Base-by-base conservation (phyloP, 2,113 vertebrate species). In the Amphilophus citrinellus region DNA sequence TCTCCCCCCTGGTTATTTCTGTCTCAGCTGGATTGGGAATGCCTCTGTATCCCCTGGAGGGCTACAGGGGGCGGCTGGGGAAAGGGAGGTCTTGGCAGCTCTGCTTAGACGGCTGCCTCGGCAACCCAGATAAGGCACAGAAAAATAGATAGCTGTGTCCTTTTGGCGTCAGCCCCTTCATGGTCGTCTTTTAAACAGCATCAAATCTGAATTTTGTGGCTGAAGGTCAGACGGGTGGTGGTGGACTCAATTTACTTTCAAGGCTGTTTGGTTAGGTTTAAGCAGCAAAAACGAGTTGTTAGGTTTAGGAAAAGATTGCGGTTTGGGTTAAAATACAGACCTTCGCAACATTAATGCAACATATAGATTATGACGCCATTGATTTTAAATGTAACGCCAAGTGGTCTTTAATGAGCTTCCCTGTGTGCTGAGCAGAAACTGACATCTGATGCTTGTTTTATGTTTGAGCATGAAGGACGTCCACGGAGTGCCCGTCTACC, bases 171-270 rank as follows among this genome's bases (percentile, higher is more conserved):
- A 30, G 66, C 50, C 24, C 24, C 66, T 71, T 53, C 44, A 53
- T 53, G 1, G 44, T 32, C 3, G 10, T 20, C 6, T 71, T 53
- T 71, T 71, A 71, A 71, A 32, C 44, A 53, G 24, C 66, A 71
- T 71, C 44, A 71, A 71, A 30, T 71, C 30, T 50, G 3, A 44
- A 71, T 53, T 53, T 10, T 71, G 44, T 71, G 66, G 44, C 32
- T 44, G 50, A 71, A 71, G 66, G 66, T 44, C 50, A 9, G 66
- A 71, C 30, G 66, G 66, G 66, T 20, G 44, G 66, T 37, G 66
- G 66, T 50, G 42, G 15, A 50, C 24, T 71, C 24, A 30, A 0
- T 53, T 71, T 1, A 53, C 44, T 71, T 53, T 53, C 44, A 53
- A 6, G 20, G 18, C 61, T n/a, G 35, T 35, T 63, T 63, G 11